Percentiles rank a stretch among this genome's conserved stretches.
Evolutionary conservation across 1,140 invertebrate genomes (phyloP).

Genomic region (Drosophila subobscura): DNA sequence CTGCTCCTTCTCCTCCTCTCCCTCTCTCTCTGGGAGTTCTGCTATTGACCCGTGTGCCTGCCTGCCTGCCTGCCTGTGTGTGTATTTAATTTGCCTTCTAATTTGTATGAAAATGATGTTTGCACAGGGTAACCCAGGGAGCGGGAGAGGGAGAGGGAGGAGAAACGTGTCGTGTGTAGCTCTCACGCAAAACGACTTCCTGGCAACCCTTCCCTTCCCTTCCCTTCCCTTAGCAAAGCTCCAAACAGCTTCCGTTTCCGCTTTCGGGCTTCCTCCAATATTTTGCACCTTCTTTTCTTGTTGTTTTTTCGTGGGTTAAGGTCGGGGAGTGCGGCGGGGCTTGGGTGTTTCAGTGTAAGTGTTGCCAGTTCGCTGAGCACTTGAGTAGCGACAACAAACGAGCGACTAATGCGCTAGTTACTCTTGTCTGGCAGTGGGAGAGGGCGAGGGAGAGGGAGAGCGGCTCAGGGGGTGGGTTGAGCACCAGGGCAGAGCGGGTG

Average conservation of each 20-base stretch:
- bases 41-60: conserved; percentile 47
- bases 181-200: conserved; percentile 21
- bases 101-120: conserved; percentile 66
- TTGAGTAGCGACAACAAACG: conserved; percentile 39
- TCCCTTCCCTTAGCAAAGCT: conserved; percentile 46
- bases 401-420: conserved; percentile 32
- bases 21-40: too few species aligned
- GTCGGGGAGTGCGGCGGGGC: conserved; percentile 2
- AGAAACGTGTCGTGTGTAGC: conserved; percentile 40
- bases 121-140: neutral
- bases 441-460: too few species aligned
- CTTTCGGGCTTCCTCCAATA: conserved; percentile 21
- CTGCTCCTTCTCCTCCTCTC: too few species aligned
- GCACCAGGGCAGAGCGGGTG: neutral
- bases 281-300: neutral
- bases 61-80: conserved; percentile 9
- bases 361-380: conserved; percentile 68
- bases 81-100: conserved; percentile 68
- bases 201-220: conserved; percentile 9
- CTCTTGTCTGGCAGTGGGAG: neutral
- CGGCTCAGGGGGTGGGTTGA: neutral
- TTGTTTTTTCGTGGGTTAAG: neutral
- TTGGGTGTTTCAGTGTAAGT: conserved; percentile 37
- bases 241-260: conserved; percentile 78
- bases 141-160: too few species aligned